Percentiles rank a stretch among this genome's conserved stretches.
phyloP scores from a whole-genome alignment of 2,113 vertebrate species.

The Hoplias malabaricus region DNA sequence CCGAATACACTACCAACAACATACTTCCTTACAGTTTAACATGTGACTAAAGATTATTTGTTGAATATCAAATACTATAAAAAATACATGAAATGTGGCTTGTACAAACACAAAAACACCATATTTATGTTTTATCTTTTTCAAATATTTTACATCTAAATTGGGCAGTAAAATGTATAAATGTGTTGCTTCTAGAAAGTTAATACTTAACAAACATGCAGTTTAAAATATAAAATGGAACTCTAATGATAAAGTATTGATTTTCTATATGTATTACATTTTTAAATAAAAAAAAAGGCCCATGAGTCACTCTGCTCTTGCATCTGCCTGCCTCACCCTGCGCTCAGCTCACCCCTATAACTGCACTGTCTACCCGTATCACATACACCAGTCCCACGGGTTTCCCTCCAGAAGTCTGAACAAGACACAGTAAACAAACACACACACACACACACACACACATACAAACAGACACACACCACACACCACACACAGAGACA shows the following conservation, averaged over 20 bases:
- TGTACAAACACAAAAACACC: too few relatives aligned
- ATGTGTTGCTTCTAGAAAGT: not conserved
- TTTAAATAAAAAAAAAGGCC: slow-evolving; percentile 1
- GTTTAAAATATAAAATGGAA: not conserved
- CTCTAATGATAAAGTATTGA: not conserved
- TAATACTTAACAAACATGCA: not conserved
- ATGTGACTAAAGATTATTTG: too few relatives aligned
- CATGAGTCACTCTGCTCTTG: slow-evolving; percentile 26
- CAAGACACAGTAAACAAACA: slow-evolving; percentile 33
- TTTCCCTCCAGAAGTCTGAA: slow-evolving; percentile 41
- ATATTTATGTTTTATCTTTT: too few relatives aligned
- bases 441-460: slow-evolving; percentile 33
- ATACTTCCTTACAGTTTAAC: too few relatives aligned
- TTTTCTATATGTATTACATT: not conserved
- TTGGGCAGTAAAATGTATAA: too few relatives aligned
- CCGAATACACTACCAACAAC: too few relatives aligned
- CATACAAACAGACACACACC: slow-evolving; percentile 36
- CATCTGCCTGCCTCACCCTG: slow-evolving; percentile 42
- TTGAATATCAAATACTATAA: too few relatives aligned
- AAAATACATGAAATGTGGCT: too few relatives aligned
- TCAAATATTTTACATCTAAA: too few relatives aligned
- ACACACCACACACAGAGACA: slow-evolving; percentile 36
- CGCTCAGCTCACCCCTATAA: slow-evolving; percentile 48
- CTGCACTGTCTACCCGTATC: slow-evolving; percentile 21
- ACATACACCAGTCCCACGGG: slow-evolving; percentile 48